Conservation (phyloP, 2,113 vertebrate genomes). For the Acrocephalus kingi region DNA sequence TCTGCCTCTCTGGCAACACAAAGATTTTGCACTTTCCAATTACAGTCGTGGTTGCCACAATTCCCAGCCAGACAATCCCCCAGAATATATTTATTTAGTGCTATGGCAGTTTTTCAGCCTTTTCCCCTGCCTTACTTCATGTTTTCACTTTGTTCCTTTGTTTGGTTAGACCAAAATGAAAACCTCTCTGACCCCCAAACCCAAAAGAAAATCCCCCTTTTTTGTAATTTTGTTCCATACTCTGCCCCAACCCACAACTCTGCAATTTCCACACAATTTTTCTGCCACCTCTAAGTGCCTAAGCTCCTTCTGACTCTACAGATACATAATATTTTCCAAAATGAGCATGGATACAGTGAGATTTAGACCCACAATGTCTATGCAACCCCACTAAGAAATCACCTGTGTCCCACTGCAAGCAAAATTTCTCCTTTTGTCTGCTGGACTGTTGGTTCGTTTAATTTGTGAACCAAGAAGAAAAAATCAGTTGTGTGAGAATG, state of each 20-base stretch:
- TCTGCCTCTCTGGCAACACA: not conserved
- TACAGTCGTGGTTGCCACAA: accelerated
- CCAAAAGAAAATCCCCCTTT: not conserved
- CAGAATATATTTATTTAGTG: not conserved
- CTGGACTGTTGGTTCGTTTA: not conserved
- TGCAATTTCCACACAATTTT: not conserved
- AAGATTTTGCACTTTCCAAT: not conserved
- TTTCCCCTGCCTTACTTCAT: not conserved
- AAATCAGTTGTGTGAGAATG: not conserved
- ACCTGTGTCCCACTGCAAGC: not conserved
- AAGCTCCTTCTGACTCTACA: not conserved
- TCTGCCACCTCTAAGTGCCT: not conserved
- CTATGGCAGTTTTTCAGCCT: not conserved
- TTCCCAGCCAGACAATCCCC: not conserved
- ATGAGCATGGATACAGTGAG: accelerated
- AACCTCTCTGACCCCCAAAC: accelerated
- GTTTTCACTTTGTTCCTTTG: not conserved
- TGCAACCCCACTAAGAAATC: not conserved
- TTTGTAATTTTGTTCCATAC: not conserved
- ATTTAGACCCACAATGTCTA: not conserved
- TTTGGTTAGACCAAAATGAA: not conserved
- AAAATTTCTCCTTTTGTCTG: not conserved
- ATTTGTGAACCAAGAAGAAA: not conserved
- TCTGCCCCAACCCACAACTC: not conserved
- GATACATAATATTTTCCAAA: not conserved